Conservation (phyloP, 2,113 vertebrate genomes). For the Erinaceus europaeus region DNA sequence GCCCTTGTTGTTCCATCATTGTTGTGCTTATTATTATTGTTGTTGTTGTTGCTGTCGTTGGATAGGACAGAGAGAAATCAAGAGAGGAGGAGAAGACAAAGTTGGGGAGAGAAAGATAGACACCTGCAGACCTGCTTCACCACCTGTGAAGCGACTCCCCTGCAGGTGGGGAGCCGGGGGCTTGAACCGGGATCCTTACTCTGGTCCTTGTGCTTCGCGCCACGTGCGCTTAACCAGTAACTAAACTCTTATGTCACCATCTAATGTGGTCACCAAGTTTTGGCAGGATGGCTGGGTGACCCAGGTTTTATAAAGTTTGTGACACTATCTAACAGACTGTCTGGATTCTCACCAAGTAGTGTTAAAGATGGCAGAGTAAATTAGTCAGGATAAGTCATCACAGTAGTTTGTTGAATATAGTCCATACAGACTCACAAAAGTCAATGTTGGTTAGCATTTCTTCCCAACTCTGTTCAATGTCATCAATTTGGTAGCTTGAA, state of each 20-base stretch:
- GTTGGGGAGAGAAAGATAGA: too few relatives aligned
- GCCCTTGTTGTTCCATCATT: too few relatives aligned
- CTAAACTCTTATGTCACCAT: neutral
- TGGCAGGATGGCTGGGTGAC: neutral
- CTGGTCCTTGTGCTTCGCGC: too few relatives aligned
- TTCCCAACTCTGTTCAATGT: neutral
- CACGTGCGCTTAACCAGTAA: too few relatives aligned
- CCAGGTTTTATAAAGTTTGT: neutral
- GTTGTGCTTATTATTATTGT: too few relatives aligned
- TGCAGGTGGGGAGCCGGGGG: too few relatives aligned
- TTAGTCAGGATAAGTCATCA: neutral
- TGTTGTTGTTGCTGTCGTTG: too few relatives aligned
- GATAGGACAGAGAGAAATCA: too few relatives aligned
- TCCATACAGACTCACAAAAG: neutral
- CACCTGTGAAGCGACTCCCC: too few relatives aligned
- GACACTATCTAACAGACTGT: neutral
- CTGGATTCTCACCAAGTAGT: neutral
- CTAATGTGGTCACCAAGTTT: neutral
- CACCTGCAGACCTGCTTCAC: too few relatives aligned
- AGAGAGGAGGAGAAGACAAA: too few relatives aligned
- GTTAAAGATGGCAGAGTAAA: conserved; percentile 9
- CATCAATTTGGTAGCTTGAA: neutral
- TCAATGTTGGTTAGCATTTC: neutral
- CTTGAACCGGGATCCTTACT: too few relatives aligned
- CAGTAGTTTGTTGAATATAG: neutral